Percentiles rank a stretch among this genome's conserved stretches.
These are phyloP conservation scores for Mustelus asterias DNA, from an alignment of 2,113 vertebrate genomes.

Conservation along the genomic window DNA sequence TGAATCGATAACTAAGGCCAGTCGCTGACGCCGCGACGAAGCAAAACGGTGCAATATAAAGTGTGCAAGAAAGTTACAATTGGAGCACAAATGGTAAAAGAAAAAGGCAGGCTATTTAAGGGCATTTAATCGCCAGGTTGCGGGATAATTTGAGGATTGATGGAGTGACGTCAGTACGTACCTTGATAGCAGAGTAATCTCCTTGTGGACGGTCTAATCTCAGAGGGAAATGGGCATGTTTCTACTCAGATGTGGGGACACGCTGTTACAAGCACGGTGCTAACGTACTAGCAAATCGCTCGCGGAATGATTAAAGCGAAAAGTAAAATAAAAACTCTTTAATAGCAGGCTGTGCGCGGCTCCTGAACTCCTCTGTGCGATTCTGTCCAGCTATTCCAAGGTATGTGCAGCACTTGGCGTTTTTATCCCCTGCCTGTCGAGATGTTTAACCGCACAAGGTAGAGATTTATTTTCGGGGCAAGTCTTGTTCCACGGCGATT, in stretches of 20 bases:
- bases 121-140: constrained; percentile 17
- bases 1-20: neutral
- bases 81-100: neutral
- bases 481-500: neutral
- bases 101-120: neutral
- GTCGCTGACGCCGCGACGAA: constrained; percentile 41
- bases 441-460: neutral
- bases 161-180: constrained; percentile 57
- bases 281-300: no score
- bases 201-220: constrained; percentile 58
- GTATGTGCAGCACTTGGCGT: neutral
- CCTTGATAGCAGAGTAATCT: constrained; percentile 61
- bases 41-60: constrained; percentile 9
- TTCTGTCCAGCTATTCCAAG: neutral
- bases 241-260: constrained; percentile 40
- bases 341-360: neutral
- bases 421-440: neutral
- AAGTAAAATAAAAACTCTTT: constrained; percentile 29
- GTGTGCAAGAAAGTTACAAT: neutral
- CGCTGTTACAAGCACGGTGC: neutral
- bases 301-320: neutral
- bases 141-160: constrained; percentile 54
- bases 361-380: neutral
- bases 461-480: neutral
- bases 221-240: constrained; percentile 51